Base-by-base conservation (phyloP, 2,888 invertebrate genomes). In the Cheilosia vernalis region DNA sequence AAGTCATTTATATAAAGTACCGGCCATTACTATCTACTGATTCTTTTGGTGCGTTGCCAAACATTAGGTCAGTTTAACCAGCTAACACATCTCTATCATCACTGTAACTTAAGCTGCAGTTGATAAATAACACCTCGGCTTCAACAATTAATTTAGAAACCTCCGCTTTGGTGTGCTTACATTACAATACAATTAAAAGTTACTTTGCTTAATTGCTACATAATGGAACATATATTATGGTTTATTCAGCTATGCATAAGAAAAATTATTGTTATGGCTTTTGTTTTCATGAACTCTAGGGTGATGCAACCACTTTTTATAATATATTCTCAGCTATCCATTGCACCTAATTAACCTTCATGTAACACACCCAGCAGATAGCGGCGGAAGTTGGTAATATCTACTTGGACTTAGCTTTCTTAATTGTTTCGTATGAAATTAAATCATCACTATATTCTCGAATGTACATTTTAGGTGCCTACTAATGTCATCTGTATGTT, bases 221-320 rank as follows among this genome's bases (percentile, higher is more conserved):
- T 13, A 13, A 13, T 9, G 10, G 37, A 13, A 37, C 37, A 13
- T 37, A 13, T 37, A 6, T 30, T 13, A 37, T 37, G 37, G 10
- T 13, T 13, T 4, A 37, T 13, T 3, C 13, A 37, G 10, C 2
- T 37, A 4, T 13, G 13, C 13, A 13, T 13, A 47, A n/a, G n/a
- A 47, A 73, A 42, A 17, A 40, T 27, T 51, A 76, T 66, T 67
- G 58, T 51, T 49, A 42, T 27, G 55, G 56, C 33, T 63, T 58
- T 53, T 56, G 33, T 47, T 70, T 81, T 64, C 49, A 63, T 70
- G 21, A 56, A 70, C 58, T 79, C 55, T 58, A 1, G 56, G 4
- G 47, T 81, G 49, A 70, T 70, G 80, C 63, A 81, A 81, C 47
- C 3, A 42, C 55, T 70, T 44, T 37, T 42, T 51, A 19, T 24